A percentile compares a stretch with the other conserved stretches of the same genome.
These are phyloP conservation scores for Tenthredo scrophulariae DNA, from an alignment of 2,888 invertebrate genomes.

Conservation along the genomic window DNA sequence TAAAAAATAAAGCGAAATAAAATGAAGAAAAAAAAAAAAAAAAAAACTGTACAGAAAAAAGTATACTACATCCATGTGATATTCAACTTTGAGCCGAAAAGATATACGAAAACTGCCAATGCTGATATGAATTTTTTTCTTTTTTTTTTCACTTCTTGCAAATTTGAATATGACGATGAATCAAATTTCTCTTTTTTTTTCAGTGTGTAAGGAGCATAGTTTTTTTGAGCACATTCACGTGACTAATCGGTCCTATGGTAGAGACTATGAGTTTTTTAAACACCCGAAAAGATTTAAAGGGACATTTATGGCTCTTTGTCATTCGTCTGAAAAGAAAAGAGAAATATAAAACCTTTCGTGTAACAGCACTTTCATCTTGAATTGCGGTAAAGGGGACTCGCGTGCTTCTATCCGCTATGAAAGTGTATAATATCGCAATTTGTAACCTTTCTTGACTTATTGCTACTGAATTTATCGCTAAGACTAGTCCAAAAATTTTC, in stretches of 20 bases:
- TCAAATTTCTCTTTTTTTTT: neutral
- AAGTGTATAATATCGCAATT: constrained; percentile 42
- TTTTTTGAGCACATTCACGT: neutral
- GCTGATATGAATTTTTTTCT: neutral
- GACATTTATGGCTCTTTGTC: constrained; percentile 38
- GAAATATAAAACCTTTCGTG: constrained; percentile 10
- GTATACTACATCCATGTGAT: neutral
- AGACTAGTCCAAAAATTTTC: constrained; percentile 25
- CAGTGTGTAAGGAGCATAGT: neutral
- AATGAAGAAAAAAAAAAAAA: neutral
- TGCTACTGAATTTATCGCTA: constrained; percentile 31
- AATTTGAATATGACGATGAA: neutral
- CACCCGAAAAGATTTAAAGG: constrained; percentile 32
- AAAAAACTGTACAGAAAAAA: neutral
- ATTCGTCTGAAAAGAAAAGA: constrained; percentile 55
- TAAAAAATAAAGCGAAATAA: neutral
- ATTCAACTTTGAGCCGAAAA: neutral
- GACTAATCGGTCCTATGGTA: neutral
- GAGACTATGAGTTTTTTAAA: neutral
- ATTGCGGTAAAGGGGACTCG: neutral
- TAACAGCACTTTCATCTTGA: constrained; percentile 31
- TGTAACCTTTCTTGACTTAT: constrained; percentile 43
- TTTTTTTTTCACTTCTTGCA: neutral
- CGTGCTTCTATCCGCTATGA: neutral
- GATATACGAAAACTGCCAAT: neutral